These are phyloP conservation scores for Antechinus stuartii DNA, from an alignment of 2,113 vertebrate genomes.

Conservation along the genomic window DNA sequence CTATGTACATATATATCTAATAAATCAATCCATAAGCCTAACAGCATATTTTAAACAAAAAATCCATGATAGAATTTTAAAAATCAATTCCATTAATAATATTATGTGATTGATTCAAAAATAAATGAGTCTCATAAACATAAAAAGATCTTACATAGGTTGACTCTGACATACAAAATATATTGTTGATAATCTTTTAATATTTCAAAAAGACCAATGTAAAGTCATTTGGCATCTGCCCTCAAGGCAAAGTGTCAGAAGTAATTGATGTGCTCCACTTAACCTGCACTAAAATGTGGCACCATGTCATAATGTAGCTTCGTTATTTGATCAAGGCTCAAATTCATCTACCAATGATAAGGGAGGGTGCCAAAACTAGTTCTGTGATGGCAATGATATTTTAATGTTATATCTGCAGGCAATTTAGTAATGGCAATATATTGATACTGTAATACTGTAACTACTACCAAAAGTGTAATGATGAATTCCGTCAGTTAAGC, in stretches of 20 bases:
- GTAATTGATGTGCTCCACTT: neutral
- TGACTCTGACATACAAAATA: slow-evolving; percentile 20
- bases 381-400: slow-evolving; percentile 28
- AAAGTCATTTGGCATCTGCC: neutral
- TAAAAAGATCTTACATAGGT: slow-evolving; percentile 20
- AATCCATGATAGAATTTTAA: neutral
- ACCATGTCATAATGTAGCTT: slow-evolving; percentile 19
- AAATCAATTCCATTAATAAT: slow-evolving; percentile 15
- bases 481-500: slow-evolving; percentile 21
- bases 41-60: slow-evolving; percentile 48
- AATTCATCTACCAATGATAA: slow-evolving; percentile 28
- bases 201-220: slow-evolving; percentile 43
- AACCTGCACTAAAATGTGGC: neutral
- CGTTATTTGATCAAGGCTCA: slow-evolving; percentile 30
- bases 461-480: slow-evolving; percentile 33
- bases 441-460: neutral
- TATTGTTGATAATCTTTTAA: slow-evolving; percentile 20
- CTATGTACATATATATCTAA: neutral
- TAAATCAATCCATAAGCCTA: neutral
- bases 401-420: slow-evolving; percentile 8
- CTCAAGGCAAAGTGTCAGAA: slow-evolving; percentile 41
- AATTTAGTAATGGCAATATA: slow-evolving; percentile 24
- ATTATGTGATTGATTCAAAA: slow-evolving; percentile 22
- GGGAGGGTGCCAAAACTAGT: slow-evolving; percentile 8
- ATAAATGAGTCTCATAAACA: slow-evolving; percentile 13